Percentiles rank a stretch among this genome's conserved stretches.
These are phyloP conservation scores for Stramonita haemastoma DNA, from an alignment of 2,888 invertebrate species.

Conservation along the genomic window DNA sequence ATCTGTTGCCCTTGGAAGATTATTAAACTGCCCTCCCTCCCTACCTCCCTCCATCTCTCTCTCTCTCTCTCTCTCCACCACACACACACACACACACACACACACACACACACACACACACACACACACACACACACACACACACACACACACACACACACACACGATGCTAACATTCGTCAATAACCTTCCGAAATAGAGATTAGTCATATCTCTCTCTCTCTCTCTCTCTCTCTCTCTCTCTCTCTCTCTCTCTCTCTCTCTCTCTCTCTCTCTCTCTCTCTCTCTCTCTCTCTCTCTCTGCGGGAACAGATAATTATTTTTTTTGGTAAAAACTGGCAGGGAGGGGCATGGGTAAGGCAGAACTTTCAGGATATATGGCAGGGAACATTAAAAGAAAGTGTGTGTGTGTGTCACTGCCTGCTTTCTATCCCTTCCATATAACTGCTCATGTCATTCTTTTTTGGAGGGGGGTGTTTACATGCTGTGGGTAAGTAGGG, in stretches of 20 bases:
- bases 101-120: constrained; percentile 10
- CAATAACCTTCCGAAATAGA: background rate
- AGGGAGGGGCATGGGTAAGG: background rate
- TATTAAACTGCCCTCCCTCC: background rate
- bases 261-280: background rate
- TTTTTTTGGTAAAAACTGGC: too few species aligned
- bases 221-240: background rate
- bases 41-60: background rate
- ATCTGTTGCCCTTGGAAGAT: too few species aligned
- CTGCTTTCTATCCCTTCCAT: too few species aligned
- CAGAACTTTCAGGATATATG: background rate
- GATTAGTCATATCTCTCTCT: background rate
- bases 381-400: background rate
- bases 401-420: background rate
- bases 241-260: background rate
- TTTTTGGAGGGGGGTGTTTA: background rate
- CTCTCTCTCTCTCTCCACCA: background rate
- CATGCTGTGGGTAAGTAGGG: background rate
- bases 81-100: background rate
- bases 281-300: too few species aligned
- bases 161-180: background rate
- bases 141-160: background rate
- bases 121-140: constrained; percentile 10
- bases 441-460: background rate
- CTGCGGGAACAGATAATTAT: too few species aligned